Percentiles rank a stretch among this genome's conserved stretches.
Conservation (phyloP, 2,888 invertebrate genomes). For the Brachycybe producta region DNA sequence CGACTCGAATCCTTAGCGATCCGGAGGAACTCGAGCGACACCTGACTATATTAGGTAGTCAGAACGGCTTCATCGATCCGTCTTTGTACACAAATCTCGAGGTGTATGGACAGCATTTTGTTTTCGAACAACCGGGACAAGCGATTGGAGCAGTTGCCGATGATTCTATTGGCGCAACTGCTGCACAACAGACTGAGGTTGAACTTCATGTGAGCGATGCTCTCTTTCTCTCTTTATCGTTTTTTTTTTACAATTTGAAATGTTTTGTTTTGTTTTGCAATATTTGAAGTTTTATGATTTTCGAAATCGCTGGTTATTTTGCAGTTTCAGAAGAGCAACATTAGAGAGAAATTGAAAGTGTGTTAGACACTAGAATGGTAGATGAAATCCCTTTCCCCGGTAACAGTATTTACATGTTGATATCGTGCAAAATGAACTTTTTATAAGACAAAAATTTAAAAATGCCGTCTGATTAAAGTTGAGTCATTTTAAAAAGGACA, state of each 20-base stretch:
- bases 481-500: too few relatives aligned
- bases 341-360: too few relatives aligned
- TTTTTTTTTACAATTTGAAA: neutral
- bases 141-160: too few relatives aligned
- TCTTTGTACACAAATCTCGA: constrained; percentile 15
- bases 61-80: constrained; percentile 22
- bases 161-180: constrained; percentile 2
- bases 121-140: constrained; percentile 18
- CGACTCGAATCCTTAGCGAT: constrained; percentile 74
- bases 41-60: constrained; percentile 34
- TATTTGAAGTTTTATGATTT: too few relatives aligned
- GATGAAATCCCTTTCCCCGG: too few relatives aligned
- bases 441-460: too few relatives aligned
- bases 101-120: constrained; percentile 20
- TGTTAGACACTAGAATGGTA: too few relatives aligned
- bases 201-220: constrained; percentile 18
- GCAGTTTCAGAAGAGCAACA: too few relatives aligned
- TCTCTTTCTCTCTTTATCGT: neutral
- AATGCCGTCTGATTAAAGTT: too few relatives aligned
- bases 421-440: too few relatives aligned
- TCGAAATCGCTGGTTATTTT: too few relatives aligned
- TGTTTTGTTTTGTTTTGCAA: too few relatives aligned
- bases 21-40: constrained; percentile 75
- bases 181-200: constrained; percentile 15
- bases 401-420: neutral